phyloP scores from a whole-genome alignment of 2,797 vertebrate species.

The Gymnothorax reevesii region DNA sequence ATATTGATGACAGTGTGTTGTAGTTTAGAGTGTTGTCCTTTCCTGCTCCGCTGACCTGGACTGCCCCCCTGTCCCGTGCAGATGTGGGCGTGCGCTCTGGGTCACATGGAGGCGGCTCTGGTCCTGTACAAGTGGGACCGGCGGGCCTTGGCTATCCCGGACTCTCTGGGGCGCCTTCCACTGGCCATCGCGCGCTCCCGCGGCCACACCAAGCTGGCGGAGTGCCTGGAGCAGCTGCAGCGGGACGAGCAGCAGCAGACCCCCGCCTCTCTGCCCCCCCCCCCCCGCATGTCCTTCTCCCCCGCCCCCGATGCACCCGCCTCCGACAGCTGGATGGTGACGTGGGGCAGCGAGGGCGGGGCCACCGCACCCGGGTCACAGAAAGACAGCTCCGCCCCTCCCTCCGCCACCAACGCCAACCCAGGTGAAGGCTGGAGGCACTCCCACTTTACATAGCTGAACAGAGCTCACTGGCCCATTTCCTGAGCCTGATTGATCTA shows the following conservation, averaged over 20 bases:
- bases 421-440: conserved; percentile 70
- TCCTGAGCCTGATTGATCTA: not conserved
- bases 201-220: conserved; percentile 92
- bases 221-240: conserved; percentile 93
- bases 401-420: conserved; percentile 74
- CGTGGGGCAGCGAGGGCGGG: conserved; percentile 79
- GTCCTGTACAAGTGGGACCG: conserved; percentile 97
- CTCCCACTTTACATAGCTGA: not conserved
- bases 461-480: not conserved
- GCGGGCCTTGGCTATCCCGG: conserved; percentile 91
- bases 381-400: conserved; percentile 74
- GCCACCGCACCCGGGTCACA: conserved; percentile 72
- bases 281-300: conserved; percentile 72
- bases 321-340: conserved; percentile 83
- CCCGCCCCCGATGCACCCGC: conserved; percentile 74
- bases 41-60: not conserved
- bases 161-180: conserved; percentile 91
- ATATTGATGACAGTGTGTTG: too few species aligned
- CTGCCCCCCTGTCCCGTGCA: conserved; percentile 46
- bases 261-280: conserved; percentile 34
- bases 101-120: conserved; percentile 89
- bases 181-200: conserved; percentile 92
- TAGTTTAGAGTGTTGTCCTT: not conserved
- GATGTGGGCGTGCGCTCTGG: conserved; percentile 98
- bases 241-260: conserved; percentile 75